A percentile compares a stretch with the other conserved stretches of the same genome.
These are phyloP conservation scores for Sarcophaga rosellei DNA, from an alignment of 2,888 invertebrate species.

Conservation along the genomic window DNA sequence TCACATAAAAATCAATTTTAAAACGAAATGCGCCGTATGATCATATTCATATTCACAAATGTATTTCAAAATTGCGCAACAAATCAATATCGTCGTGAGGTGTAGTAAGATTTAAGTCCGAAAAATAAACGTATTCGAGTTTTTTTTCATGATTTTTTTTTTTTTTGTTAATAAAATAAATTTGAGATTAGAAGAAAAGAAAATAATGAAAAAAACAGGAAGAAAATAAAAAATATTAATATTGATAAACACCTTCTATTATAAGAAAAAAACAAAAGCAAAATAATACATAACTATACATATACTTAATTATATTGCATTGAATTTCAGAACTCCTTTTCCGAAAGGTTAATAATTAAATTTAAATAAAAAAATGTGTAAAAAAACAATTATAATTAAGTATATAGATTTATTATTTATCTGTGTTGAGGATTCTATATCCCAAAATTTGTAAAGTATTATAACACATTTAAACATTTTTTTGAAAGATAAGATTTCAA, in stretches of 20 bases:
- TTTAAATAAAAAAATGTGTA: no score
- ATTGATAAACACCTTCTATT: conserved; percentile 38
- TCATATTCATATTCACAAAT: not conserved
- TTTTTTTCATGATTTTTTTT: not conserved
- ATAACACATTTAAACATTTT: no score
- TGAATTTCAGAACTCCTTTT: no score
- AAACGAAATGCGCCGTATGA: conserved; percentile 1
- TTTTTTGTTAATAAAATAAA: conserved; percentile 11
- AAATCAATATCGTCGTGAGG: conserved; percentile 35
- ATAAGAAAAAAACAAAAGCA: conserved; percentile 25
- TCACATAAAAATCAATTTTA: conserved; percentile 21
- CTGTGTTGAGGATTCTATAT: no score
- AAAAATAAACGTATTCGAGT: conserved; percentile 24
- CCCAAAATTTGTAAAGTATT: no score
- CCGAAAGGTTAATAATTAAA: no score
- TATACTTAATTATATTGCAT: no score
- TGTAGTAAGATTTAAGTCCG: conserved; percentile 13
- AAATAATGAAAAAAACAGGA: conserved; percentile 58
- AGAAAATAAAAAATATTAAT: conserved; percentile 62
- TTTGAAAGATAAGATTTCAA: no score
- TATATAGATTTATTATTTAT: no score
- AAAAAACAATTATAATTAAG: no score
- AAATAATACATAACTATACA: not conserved
- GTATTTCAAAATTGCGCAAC: conserved; percentile 1
- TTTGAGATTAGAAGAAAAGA: conserved; percentile 49